These are phyloP conservation scores for Natrix natrix DNA, from an alignment of 2,797 vertebrate genomes.

Conservation along the genomic window DNA sequence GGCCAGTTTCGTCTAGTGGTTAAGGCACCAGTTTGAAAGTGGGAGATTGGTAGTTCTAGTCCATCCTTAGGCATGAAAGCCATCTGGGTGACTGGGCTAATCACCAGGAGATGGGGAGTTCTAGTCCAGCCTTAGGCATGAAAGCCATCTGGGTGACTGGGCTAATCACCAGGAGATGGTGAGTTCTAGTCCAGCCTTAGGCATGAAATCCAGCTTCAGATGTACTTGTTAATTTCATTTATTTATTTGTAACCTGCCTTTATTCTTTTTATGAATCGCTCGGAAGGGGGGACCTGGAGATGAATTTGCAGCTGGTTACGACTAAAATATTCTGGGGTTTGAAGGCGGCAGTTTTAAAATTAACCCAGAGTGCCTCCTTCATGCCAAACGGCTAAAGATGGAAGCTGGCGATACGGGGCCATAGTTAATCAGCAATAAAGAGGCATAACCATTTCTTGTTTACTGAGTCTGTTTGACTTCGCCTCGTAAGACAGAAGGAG, in stretches of 20 bases:
- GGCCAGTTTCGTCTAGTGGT: not conserved
- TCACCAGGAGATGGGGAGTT: not conserved
- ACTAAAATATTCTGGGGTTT: not conserved
- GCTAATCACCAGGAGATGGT: not conserved
- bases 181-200: no score
- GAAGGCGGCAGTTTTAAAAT: not conserved
- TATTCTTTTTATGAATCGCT: not conserved
- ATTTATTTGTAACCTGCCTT: not conserved
- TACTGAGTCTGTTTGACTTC: not conserved
- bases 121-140: no score
- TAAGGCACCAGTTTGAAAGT: not conserved
- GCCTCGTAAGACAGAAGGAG: rapidly evolving
- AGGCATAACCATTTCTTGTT: not conserved
- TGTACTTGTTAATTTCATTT: not conserved
- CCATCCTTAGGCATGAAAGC: not conserved
- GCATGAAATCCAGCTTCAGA: not conserved
- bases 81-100: no score
- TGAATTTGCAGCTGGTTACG: not conserved
- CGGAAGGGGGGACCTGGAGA: not conserved
- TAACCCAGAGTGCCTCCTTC: not conserved
- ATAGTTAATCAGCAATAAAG: not conserved
- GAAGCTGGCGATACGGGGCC: not conserved
- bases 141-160: no score
- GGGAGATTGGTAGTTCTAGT: not conserved
- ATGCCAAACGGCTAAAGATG: not conserved